Percentiles rank a stretch among this genome's conserved stretches.
Conservation (phyloP, 2,888 invertebrate species). For the Rutpela maculata region DNA sequence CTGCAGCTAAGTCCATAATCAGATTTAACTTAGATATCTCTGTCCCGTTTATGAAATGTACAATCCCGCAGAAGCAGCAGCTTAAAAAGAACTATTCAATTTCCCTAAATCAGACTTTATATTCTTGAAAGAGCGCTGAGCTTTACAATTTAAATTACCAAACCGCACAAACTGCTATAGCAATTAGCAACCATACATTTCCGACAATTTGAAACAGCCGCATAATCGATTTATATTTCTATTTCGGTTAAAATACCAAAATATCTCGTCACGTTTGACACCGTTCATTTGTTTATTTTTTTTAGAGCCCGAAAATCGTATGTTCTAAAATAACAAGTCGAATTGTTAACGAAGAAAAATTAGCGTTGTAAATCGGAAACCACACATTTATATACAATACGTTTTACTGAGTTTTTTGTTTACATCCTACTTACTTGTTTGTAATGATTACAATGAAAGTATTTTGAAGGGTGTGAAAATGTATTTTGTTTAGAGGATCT, state of each 20-base stretch:
- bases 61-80: slow-evolving; percentile 10
- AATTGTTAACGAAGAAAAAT: slow-evolving; percentile 21
- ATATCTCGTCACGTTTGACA: slow-evolving; percentile 12
- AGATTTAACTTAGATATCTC: slow-evolving; percentile 10
- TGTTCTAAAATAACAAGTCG: slow-evolving; percentile 6
- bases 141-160: slow-evolving; percentile 53
- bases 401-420: background rate
- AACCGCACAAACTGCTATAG: slow-evolving; percentile 50
- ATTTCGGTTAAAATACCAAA: slow-evolving; percentile 8
- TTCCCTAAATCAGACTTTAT: slow-evolving; percentile 48
- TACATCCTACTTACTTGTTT: background rate
- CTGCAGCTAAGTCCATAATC: slow-evolving; percentile 10
- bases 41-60: slow-evolving; percentile 15
- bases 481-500: background rate
- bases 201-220: slow-evolving; percentile 11
- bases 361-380: slow-evolving; percentile 1
- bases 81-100: slow-evolving; percentile 51
- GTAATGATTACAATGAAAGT: background rate
- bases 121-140: slow-evolving; percentile 46
- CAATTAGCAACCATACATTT: slow-evolving; percentile 47
- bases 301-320: background rate
- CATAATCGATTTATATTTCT: slow-evolving; percentile 20
- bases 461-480: slow-evolving; percentile 3
- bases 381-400: background rate
- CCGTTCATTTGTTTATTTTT: background rate